phyloP scores from a whole-genome alignment of 2,113 vertebrate genomes.

The Bostrychus sinensis region DNA sequence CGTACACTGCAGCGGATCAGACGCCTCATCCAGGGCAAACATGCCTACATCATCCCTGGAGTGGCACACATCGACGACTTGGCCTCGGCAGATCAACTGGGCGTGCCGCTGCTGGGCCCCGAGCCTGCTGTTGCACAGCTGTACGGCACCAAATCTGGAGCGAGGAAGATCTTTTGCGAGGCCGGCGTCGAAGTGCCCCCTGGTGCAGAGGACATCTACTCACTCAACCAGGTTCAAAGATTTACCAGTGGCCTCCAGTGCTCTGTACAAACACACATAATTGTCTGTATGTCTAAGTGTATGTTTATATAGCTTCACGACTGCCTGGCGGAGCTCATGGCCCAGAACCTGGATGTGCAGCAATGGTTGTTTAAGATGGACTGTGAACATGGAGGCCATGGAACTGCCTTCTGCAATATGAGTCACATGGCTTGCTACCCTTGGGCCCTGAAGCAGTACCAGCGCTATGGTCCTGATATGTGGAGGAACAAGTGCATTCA shows the following conservation, averaged over 20 bases:
- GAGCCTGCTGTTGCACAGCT: slow-evolving; percentile 83
- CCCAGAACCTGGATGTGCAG: slow-evolving; percentile 77
- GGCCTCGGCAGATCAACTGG: slow-evolving; percentile 86
- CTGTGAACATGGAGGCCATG: slow-evolving; percentile 72
- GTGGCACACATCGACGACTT: slow-evolving; percentile 85
- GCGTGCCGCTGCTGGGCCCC: slow-evolving; percentile 85
- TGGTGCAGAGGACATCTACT: slow-evolving; percentile 79
- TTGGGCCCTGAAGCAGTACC: slow-evolving; percentile 74
- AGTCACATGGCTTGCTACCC: slow-evolving; percentile 75
- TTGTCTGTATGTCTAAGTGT: slow-evolving; percentile 10
- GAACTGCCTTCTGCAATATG: slow-evolving; percentile 86
- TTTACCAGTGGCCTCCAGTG: neutral
- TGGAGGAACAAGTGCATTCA: slow-evolving; percentile 81
- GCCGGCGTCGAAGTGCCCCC: slow-evolving; percentile 83
- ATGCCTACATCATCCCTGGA: slow-evolving; percentile 84
- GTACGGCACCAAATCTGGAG: slow-evolving; percentile 87
- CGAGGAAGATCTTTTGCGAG: slow-evolving; percentile 79
- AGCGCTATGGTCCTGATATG: slow-evolving; percentile 38
- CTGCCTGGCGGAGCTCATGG: slow-evolving; percentile 79
- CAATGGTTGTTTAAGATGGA: slow-evolving; percentile 90
- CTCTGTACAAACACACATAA: neutral
- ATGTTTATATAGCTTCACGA: slow-evolving; percentile 78
- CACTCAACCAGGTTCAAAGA: slow-evolving; percentile 80
- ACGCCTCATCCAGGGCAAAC: slow-evolving; percentile 80
- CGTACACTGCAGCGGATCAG: slow-evolving; percentile 82